Evolutionary conservation across 2,888 invertebrate species (phyloP).

Genomic region (Oxytorus armatus): DNA sequence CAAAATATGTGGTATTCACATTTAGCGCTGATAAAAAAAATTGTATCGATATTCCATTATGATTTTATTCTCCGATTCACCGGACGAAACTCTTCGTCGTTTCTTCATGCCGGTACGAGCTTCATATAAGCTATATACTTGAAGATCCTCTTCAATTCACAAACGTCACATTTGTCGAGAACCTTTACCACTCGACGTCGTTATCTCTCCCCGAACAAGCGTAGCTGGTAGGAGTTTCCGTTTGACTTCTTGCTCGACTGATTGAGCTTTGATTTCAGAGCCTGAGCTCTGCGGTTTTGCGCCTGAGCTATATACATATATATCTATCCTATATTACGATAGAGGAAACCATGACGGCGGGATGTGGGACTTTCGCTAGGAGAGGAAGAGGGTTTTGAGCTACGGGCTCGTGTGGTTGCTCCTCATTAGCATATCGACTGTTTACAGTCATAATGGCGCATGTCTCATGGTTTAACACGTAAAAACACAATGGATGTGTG

Average conservation of each 20-base stretch:
- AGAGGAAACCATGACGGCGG: background rate
- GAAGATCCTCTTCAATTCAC: conserved; percentile 13
- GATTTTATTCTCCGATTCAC: too few species aligned
- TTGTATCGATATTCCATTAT: too few species aligned
- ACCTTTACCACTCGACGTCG: conserved; percentile 21
- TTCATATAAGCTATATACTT: background rate
- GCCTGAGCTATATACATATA: conserved; percentile 4
- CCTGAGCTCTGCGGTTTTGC: conserved; percentile 25
- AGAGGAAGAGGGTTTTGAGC: conserved; percentile 19
- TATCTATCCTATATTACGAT: too few species aligned
- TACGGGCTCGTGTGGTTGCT: conserved; percentile 21
- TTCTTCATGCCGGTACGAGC: background rate
- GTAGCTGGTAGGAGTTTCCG: conserved; percentile 61
- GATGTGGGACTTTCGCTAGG: background rate
- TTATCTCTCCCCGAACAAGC: conserved; percentile 45
- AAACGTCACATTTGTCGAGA: conserved; percentile 27
- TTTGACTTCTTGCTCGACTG: conserved; percentile 73
- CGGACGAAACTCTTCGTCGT: too few species aligned
- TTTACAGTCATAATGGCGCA: background rate
- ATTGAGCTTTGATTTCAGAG: conserved; percentile 70
- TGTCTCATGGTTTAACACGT: background rate
- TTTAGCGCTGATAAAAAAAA: too few species aligned
- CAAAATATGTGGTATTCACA: too few species aligned
- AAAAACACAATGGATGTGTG: background rate
- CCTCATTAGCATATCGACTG: conserved; percentile 52